Conservation (phyloP, 2,797 vertebrate species). For the Halcyon smyrnensis region DNA sequence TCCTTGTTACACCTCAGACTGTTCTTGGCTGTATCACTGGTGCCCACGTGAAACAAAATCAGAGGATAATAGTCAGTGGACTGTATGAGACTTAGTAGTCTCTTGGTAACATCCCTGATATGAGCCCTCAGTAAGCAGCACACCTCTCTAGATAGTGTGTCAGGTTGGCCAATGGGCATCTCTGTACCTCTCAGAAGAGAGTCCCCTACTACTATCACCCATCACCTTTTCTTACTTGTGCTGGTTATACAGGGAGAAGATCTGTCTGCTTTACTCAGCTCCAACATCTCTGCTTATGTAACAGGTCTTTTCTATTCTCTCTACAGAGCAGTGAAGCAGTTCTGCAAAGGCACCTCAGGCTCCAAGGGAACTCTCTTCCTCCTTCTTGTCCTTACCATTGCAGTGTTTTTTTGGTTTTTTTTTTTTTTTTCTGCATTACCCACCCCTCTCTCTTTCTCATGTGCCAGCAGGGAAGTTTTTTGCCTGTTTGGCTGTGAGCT, state of each 20-base stretch:
- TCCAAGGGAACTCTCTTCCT: neutral
- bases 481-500: neutral
- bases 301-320: no score
- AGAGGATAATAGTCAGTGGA: no score
- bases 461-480: neutral
- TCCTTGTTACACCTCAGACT: no score
- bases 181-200: neutral
- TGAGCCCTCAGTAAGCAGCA: neutral
- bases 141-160: neutral
- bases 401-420: neutral
- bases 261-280: no score
- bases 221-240: no score
- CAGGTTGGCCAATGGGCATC: neutral
- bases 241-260: no score
- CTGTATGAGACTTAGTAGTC: no score
- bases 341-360: neutral
- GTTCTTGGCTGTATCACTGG: no score
- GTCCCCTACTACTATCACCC: no score
- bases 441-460: neutral
- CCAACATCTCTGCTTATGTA: no score
- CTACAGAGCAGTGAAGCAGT: no score
- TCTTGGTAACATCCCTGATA: neutral
- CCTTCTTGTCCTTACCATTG: neutral
- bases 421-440: neutral
- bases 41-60: no score